Evolutionary conservation across 1,140 invertebrate genomes (phyloP).

Genomic region (Luehdorfia chinensis): DNA sequence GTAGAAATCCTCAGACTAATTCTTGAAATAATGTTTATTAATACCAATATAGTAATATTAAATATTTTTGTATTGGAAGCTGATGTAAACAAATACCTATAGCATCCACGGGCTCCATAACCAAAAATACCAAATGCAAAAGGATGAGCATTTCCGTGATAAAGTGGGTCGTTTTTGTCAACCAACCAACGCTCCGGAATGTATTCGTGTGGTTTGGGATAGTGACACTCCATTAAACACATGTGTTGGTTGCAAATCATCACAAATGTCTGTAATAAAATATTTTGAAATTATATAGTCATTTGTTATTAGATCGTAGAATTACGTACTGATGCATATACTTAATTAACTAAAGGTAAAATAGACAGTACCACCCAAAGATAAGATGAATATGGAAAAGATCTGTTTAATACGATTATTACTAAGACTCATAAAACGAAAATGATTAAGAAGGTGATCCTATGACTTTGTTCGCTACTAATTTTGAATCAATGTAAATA

Average conservation of each 20-base stretch:
- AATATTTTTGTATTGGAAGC: no score
- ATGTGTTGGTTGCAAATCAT: constrained; percentile 60
- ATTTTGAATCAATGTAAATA: no score
- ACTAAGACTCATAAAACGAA: no score
- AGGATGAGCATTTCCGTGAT: constrained; percentile 72
- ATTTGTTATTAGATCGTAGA: no score
- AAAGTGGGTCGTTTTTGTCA: constrained; percentile 51
- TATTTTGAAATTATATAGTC: no score
- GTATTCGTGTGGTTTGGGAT: constrained; percentile 72
- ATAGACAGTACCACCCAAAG: no score
- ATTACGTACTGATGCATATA: no score
- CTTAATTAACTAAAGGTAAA: no score
- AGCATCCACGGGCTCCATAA: constrained; percentile 78
- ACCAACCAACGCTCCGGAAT: constrained; percentile 80
- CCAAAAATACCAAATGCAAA: constrained; percentile 80
- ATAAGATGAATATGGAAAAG: neutral
- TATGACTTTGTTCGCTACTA: no score
- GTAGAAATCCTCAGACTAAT: no score
- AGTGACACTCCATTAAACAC: constrained; percentile 70
- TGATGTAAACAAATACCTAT: constrained; percentile 45
- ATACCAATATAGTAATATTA: no score
- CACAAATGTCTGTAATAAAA: constrained; percentile 36
- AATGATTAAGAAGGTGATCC: no score
- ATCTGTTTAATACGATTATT: neutral
- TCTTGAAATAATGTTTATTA: neutral